phyloP scores from a whole-genome alignment of 2,113 vertebrate species.

The Desmodus rotundus region DNA sequence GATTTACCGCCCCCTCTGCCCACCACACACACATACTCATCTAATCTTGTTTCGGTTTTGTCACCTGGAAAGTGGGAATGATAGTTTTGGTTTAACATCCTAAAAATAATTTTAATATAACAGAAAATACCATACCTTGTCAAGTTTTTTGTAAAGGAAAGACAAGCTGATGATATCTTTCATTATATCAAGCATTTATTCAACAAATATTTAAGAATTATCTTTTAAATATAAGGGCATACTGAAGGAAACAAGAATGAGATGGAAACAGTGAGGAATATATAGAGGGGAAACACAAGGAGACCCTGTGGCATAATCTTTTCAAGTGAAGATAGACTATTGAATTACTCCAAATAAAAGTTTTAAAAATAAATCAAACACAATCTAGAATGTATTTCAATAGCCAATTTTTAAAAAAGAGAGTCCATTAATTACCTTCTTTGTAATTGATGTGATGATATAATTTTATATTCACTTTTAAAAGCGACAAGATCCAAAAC shows the following conservation, averaged over 20 bases:
- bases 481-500: neutral
- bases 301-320: neutral
- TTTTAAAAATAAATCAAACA: neutral
- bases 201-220: neutral
- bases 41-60: neutral
- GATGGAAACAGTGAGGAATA: neutral
- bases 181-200: neutral
- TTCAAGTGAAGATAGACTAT: neutral
- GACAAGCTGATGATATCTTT: neutral
- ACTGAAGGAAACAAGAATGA: neutral
- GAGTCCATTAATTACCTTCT: neutral
- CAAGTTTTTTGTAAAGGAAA: neutral
- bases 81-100: neutral
- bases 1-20: neutral
- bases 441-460: neutral
- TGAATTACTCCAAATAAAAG: neutral
- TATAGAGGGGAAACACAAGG: neutral
- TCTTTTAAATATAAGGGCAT: neutral
- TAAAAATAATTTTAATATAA: neutral
- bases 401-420: neutral
- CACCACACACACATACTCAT: neutral
- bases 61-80: neutral
- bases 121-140: neutral
- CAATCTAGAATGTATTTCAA: neutral
- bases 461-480: conserved; percentile 27